Base-by-base conservation (phyloP, 2,797 vertebrate genomes). In the Bradypodion pumilum region DNA sequence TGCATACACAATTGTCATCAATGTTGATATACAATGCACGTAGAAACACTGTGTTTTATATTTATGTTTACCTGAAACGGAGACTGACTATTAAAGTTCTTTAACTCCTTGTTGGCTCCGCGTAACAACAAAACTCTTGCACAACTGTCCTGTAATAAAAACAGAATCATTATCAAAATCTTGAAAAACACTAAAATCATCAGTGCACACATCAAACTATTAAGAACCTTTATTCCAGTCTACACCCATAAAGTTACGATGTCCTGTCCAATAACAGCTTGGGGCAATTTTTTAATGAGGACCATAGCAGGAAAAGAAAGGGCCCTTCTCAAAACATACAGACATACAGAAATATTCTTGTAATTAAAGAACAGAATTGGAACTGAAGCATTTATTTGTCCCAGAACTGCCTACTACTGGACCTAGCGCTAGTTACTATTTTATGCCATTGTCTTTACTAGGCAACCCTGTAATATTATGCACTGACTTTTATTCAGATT, bases 1-100 rank as follows among this genome's bases (percentile, higher is more conserved):
- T 60, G 46, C 3, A 62, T 37, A 60, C 27, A 23, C 56, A 32
- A 6, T 49, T 81, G 5, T 37, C 21, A 69, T 25, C 32, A 44
- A 44, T 46, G 32, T 7, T 10, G 3, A 81, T 19, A 15, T 15
- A 44, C 13, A 7, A 49, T 7, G 6, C 0, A 0, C 0, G 70
- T 59, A 1, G 2, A 0, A 1, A 21, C 9, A 78, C 88, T 35
- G 5, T 4, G 32, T 63, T 25, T 5, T 25, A 4, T 59, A 40
- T 27, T 52, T 19, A 10, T 3, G n/a, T n/a, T 87, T 96, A 99
- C 98, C 98, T 99, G 98, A 91, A 98, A 98, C 0, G 98, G 97
- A 85, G 97, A 97, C 92, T 99, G 98, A 95, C 97, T 98, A 95
- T 98, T 98, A 95, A 97, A 98, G 92, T 99, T 99, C 93, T 98